A percentile compares a stretch with the other conserved stretches of the same genome.
phyloP scores from a whole-genome alignment of 2,797 vertebrate genomes.

The Clarias pachynema region DNA sequence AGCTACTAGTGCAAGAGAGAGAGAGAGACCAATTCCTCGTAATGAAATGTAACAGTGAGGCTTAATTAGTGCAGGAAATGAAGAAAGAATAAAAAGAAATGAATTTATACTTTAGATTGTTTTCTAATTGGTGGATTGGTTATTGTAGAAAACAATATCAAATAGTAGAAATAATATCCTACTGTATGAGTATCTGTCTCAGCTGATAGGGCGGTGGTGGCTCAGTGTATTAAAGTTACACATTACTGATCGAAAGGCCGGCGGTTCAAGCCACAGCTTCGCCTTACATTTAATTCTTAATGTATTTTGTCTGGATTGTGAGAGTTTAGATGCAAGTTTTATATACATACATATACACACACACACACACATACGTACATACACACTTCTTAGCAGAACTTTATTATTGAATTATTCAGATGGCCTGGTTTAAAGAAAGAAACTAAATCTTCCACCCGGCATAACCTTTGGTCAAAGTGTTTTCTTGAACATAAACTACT shows the following conservation, averaged over 20 bases:
- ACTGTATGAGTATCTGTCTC: background rate
- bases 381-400: too few relatives aligned
- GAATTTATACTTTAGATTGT: background rate
- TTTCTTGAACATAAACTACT: background rate
- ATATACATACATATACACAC: too few relatives aligned
- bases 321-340: background rate
- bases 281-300: too few relatives aligned
- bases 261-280: too few relatives aligned
- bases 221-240: too few relatives aligned
- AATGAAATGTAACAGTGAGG: background rate
- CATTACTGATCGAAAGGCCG: too few relatives aligned
- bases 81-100: background rate
- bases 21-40: background rate
- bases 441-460: background rate
- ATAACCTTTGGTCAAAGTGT: background rate
- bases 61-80: background rate
- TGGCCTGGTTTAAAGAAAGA: background rate
- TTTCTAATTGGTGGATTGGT: background rate
- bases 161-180: too few relatives aligned
- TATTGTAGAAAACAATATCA: background rate
- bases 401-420: too few relatives aligned
- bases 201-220: background rate
- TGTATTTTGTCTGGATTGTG: background rate
- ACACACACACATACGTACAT: too few relatives aligned
- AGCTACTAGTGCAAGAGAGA: background rate